Evolutionary conservation across 2,797 vertebrate species (phyloP).

Genomic region (Esox masquinongy): DNA sequence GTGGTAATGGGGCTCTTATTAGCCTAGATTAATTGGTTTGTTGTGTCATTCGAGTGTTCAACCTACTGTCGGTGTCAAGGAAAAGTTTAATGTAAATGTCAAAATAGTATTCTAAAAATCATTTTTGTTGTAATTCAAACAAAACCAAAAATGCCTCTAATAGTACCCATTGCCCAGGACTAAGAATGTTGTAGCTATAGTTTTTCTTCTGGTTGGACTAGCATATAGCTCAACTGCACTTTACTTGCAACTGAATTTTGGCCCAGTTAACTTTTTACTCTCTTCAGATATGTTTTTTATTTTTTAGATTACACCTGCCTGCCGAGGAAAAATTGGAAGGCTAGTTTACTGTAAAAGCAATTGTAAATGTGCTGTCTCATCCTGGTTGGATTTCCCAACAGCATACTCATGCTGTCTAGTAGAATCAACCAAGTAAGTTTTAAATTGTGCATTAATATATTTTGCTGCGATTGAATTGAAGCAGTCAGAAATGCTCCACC

Average conservation of each 20-base stretch:
- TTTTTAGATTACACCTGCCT: conserved; percentile 33
- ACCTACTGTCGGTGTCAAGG: no score
- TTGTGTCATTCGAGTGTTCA: no score
- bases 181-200: neutral
- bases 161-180: no score
- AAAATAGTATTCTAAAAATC: no score
- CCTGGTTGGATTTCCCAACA: conserved; percentile 35
- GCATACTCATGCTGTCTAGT: conserved; percentile 28
- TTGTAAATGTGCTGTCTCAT: conserved; percentile 40
- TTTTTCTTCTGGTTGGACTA: neutral
- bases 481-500: conserved; percentile 10
- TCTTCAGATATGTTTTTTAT: conserved; percentile 8
- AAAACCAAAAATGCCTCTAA: no score
- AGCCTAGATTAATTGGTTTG: no score
- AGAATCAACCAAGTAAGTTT: conserved; percentile 36
- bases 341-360: conserved; percentile 41
- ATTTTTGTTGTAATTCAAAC: no score
- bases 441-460: conserved; percentile 37
- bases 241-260: neutral
- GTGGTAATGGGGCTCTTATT: no score
- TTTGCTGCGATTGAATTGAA: conserved; percentile 28
- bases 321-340: conserved; percentile 26
- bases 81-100: no score
- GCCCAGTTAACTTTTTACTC: neutral
- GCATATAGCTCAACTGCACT: neutral